Conservation (phyloP, 1,140 invertebrate genomes). For the Saccostrea glomerata region DNA sequence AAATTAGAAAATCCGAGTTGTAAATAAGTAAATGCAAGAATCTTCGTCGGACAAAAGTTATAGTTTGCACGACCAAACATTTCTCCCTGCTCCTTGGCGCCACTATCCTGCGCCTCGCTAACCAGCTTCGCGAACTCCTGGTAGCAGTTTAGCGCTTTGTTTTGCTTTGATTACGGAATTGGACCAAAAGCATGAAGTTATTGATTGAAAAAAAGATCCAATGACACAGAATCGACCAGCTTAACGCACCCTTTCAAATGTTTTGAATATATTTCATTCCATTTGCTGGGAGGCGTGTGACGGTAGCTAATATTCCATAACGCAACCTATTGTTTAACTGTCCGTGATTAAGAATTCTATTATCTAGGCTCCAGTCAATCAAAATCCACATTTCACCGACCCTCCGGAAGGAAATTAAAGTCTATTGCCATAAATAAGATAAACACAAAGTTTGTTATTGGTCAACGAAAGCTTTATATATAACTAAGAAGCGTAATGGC, state of each 20-base stretch:
- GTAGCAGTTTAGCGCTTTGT: slow-evolving; percentile 12
- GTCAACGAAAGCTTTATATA: background rate
- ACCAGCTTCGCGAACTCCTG: background rate
- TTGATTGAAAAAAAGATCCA: slow-evolving; percentile 32
- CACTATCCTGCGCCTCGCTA: background rate
- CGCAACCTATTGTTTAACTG: background rate
- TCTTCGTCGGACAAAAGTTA: background rate
- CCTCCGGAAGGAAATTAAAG: slow-evolving; percentile 8
- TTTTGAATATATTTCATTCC: slow-evolving; percentile 29
- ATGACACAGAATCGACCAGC: slow-evolving; percentile 14
- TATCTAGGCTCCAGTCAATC: slow-evolving; percentile 3
- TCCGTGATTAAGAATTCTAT: slow-evolving; percentile 36
- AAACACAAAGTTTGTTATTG: slow-evolving; percentile 27
- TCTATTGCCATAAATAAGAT: slow-evolving; percentile 32
- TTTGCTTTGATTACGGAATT: slow-evolving; percentile 23
- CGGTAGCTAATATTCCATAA: slow-evolving; percentile 34
- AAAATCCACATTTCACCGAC: slow-evolving; percentile 14
- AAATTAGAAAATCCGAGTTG: background rate
- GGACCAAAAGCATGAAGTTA: slow-evolving; percentile 20
- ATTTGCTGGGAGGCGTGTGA: background rate
- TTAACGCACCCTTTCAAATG: slow-evolving; percentile 27
- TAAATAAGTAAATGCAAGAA: slow-evolving; percentile 4
- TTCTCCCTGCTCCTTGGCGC: background rate
- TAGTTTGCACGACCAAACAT: slow-evolving; percentile 1
- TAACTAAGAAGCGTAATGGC: slow-evolving; percentile 7